A percentile compares a stretch with the other conserved stretches of the same genome.
These are phyloP conservation scores for Phaethornis superciliosus DNA, from an alignment of 2,113 vertebrate species.

Conservation along the genomic window DNA sequence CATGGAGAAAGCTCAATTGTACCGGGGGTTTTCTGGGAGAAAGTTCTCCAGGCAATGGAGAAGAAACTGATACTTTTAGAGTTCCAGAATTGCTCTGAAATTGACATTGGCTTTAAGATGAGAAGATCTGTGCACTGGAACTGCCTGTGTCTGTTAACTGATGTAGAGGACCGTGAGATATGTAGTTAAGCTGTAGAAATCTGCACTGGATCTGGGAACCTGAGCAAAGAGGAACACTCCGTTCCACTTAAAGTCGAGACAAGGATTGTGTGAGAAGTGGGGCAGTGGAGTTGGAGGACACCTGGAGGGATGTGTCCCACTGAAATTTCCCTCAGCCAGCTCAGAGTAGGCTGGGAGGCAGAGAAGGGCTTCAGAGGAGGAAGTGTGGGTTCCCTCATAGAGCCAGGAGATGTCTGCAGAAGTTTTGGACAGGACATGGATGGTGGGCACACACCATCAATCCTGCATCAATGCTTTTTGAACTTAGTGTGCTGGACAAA, in stretches of 20 bases:
- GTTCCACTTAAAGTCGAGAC: not conserved
- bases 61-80: not conserved
- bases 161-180: not conserved
- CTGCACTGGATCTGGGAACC: not conserved
- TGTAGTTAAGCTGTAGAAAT: not conserved
- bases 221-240: not conserved
- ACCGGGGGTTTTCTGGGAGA: fast-evolving
- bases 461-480: not conserved
- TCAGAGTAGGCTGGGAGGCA: not conserved
- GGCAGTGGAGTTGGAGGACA: not conserved
- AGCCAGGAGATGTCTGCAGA: not conserved
- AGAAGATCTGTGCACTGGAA: not conserved
- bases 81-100: not conserved
- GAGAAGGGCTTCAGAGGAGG: not conserved
- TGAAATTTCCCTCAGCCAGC: not conserved
- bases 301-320: fast-evolving
- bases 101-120: not conserved
- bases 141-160: not conserved
- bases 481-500: not conserved
- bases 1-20: not conserved
- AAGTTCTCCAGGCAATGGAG: not conserved
- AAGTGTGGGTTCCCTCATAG: not conserved
- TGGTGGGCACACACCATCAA: not conserved
- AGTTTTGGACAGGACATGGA: fast-evolving
- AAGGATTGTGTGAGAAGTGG: not conserved